phyloP scores from a whole-genome alignment of 2,113 vertebrate genomes.

The Malurus alboscapulatus region DNA sequence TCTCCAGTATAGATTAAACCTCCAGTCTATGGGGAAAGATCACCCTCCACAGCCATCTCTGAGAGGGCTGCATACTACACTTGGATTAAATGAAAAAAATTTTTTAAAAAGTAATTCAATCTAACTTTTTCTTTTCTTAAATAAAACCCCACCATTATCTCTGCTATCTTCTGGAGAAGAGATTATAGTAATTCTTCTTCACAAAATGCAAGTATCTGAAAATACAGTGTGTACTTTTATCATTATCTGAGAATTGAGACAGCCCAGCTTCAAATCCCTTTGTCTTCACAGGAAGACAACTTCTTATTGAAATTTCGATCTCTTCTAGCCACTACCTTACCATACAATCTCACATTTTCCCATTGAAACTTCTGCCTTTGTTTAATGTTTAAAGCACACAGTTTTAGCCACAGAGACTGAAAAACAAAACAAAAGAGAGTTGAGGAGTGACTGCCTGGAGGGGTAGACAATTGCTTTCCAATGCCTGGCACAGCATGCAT shows the following conservation, averaged over 20 bases:
- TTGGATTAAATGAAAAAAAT: neutral
- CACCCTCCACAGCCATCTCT: neutral
- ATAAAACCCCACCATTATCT: neutral
- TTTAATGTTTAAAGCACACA: neutral
- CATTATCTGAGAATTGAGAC: neutral
- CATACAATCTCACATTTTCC: neutral
- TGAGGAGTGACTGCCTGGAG: neutral
- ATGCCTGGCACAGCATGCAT: fast-evolving
- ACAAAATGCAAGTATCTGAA: neutral
- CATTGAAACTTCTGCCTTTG: neutral
- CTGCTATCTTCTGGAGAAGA: neutral
- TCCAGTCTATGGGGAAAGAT: too few species aligned
- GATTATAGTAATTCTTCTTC: neutral
- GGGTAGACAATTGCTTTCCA: neutral
- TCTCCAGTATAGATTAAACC: neutral
- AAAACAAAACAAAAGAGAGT: neutral
- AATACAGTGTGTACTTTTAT: neutral
- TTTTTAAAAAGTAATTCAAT: neutral
- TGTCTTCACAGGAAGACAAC: neutral
- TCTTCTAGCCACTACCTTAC: neutral
- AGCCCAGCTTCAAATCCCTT: neutral
- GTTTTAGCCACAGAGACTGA: neutral
- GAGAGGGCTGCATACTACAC: neutral
- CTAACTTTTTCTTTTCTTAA: neutral
- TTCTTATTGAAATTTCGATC: neutral